A percentile compares a stretch with the other conserved stretches of the same genome.
phyloP scores from a whole-genome alignment of 2,797 vertebrate genomes.

The Lacerta bilineata region DNA sequence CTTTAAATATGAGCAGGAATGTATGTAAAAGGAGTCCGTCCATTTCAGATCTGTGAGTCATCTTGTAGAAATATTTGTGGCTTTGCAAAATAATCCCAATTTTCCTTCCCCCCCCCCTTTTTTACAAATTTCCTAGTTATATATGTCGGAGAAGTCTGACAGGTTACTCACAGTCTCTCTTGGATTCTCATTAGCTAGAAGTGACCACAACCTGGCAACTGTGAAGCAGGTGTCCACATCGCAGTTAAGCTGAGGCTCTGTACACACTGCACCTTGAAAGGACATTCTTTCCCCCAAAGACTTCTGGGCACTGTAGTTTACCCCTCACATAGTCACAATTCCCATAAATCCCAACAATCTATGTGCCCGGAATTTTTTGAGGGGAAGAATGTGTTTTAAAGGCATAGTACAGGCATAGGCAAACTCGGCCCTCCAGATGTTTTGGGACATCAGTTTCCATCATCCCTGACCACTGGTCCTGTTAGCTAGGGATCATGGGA shows the following conservation, averaged over 20 bases:
- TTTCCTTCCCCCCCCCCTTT: neutral
- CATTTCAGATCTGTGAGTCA: neutral
- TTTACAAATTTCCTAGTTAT: conserved; percentile 4
- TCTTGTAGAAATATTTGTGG: conserved; percentile 4
- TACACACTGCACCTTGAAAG: too few relatives aligned
- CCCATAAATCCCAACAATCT: too few relatives aligned
- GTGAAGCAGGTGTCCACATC: conserved; percentile 25
- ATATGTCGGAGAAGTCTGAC: neutral
- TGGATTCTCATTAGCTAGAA: conserved; percentile 24
- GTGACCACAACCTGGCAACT: conserved; percentile 28
- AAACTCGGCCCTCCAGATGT: too few relatives aligned
- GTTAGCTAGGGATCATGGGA: too few relatives aligned
- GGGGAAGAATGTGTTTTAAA: too few relatives aligned
- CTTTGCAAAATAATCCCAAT: conserved; percentile 2
- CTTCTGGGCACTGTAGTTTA: too few relatives aligned
- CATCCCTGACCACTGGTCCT: too few relatives aligned
- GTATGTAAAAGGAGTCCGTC: neutral
- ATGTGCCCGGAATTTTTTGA: too few relatives aligned
- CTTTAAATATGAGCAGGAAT: neutral
- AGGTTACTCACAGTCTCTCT: conserved; percentile 3
- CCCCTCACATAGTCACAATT: too few relatives aligned
- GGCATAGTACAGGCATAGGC: too few relatives aligned
- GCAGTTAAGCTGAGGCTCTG: neutral
- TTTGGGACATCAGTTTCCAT: too few relatives aligned
- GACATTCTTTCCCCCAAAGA: too few relatives aligned